Base-by-base conservation (phyloP, 2,797 vertebrate species). In the Peromyscus eremicus region DNA sequence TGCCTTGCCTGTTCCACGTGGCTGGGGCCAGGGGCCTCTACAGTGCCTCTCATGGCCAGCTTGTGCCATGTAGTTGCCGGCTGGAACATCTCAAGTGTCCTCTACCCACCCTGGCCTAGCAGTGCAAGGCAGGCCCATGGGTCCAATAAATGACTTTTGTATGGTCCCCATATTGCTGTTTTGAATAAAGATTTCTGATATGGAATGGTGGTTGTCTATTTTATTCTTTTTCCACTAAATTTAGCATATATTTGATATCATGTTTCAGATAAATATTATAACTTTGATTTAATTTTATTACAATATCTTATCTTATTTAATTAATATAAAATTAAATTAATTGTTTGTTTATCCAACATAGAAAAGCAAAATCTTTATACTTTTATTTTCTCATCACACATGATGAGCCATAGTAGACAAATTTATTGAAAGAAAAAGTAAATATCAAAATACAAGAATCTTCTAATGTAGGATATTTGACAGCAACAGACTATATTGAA, bases 131-230 rank as follows among this genome's bases (percentile, higher is more conserved):
- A 62, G 23, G 23, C 60, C 60, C 8, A 2, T 62, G 60, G 23
- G 60, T 57, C 5, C 34, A 85, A 77, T 52, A 89, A 77, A 60
- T 73, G 12, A 73, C 5, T 62, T 93, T 52, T 52, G 52, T 49
- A 4, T 55, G 2, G 17, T 73, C 46, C 2, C 5, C 7, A 43
- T 37, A 84, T 52, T 86, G 52, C 89, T 84, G 46, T 73, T 91
- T 95, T 75, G 32, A 96, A 92, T 95, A 37, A 82, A 17, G 94
- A 89, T 94, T 46, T 93, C 23, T 77, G 1, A 70, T 55, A 80
- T 3, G 17, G 64, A 21, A 91, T 76, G 27, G 7, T 34, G 85
- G 73, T 11, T 89, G 4, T 40, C 23, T 80, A 1, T 73, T 62
- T 60, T 95, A 34, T 34, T 95, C 0, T n/a, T 84, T 95, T 96